These are phyloP conservation scores for Drosophila simulans DNA, from an alignment of 1,140 invertebrate genomes.

Conservation along the genomic window DNA sequence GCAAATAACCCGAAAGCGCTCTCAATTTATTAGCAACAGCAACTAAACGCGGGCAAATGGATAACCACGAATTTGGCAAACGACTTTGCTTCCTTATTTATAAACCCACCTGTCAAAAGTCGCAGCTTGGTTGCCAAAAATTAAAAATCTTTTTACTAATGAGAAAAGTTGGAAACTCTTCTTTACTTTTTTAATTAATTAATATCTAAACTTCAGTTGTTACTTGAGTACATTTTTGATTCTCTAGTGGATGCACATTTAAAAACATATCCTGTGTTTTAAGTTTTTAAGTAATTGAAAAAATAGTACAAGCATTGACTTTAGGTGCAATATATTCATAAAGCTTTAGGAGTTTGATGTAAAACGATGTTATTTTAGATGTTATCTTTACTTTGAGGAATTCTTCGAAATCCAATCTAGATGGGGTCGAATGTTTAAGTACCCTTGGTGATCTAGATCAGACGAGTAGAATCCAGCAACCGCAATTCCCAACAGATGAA, in stretches of 20 bases:
- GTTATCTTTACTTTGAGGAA: background rate
- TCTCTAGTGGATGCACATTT: no score
- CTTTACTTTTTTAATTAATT: conserved; percentile 18
- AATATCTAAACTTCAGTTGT: background rate
- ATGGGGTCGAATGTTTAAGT: conserved; percentile 1
- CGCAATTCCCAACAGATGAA: conserved; percentile 1
- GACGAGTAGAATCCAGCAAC: background rate
- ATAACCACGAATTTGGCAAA: conserved; percentile 13
- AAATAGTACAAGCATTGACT: no score
- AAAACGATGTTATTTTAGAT: no score
- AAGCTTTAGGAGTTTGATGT: no score
- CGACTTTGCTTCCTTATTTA: conserved; percentile 35
- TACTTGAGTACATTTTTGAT: background rate
- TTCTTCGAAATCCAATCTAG: conserved; percentile 10
- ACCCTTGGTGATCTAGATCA: background rate
- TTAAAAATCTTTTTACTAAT: conserved; percentile 22
- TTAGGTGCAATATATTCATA: no score
- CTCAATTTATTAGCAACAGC: conserved; percentile 69
- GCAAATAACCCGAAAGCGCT: conserved; percentile 65
- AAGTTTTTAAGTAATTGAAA: no score
- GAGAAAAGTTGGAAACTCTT: conserved; percentile 23
- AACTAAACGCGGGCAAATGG: conserved; percentile 30
- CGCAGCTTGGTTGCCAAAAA: conserved; percentile 18
- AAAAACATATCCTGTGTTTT: no score
- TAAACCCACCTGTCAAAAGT: conserved; percentile 27